Conservation (phyloP, 2,797 vertebrate genomes). For the Hypotaenidia okinawae region DNA sequence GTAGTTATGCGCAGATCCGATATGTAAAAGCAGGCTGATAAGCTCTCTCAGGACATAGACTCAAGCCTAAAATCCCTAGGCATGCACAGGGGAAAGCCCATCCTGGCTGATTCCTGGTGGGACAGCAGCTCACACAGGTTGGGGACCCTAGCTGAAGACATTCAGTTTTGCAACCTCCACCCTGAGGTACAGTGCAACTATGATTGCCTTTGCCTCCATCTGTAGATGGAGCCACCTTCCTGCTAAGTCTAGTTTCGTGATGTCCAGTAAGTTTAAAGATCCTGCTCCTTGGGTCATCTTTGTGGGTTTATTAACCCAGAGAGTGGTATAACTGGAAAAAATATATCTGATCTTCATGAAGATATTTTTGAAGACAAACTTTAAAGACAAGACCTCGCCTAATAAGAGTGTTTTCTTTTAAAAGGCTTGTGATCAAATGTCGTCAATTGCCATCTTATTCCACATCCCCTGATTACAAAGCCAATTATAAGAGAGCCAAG, state of each 20-base stretch:
- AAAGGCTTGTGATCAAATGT: not conserved
- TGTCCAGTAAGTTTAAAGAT: not conserved
- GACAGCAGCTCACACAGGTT: rapidly evolving
- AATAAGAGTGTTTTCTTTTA: not conserved
- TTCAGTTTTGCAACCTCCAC: not conserved
- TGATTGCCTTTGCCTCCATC: not conserved
- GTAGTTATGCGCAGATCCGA: rapidly evolving
- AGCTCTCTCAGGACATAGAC: rapidly evolving
- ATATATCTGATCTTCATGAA: not conserved
- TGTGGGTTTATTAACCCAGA: not conserved
- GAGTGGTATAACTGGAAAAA: not conserved
- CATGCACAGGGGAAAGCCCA: rapidly evolving
- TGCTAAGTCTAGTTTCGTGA: not conserved
- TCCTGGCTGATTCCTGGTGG: rapidly evolving
- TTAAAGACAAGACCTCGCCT: not conserved
- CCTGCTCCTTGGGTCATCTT: not conserved
- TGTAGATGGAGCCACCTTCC: not conserved
- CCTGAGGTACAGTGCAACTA: not conserved
- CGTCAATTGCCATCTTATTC: not conserved
- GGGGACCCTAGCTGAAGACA: not conserved
- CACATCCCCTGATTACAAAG: not conserved
- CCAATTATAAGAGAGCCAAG: not conserved
- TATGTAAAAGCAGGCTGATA: rapidly evolving
- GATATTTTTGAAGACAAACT: not conserved
- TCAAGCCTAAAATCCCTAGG: not conserved